These are phyloP conservation scores for Leptosomus discolor DNA, from an alignment of 2,113 vertebrate species.

Conservation along the genomic window DNA sequence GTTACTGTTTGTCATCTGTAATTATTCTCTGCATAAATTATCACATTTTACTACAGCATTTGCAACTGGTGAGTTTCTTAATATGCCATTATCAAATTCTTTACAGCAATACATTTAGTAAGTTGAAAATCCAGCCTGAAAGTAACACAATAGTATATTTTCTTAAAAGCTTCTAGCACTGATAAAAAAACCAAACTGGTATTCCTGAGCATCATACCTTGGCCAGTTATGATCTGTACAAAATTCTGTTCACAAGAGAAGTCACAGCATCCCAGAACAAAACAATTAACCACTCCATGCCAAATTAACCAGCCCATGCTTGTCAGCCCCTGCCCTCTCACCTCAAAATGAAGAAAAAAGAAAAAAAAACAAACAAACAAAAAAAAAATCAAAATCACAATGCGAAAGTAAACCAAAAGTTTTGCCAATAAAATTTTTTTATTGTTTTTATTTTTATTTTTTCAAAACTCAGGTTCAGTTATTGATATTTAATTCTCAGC, in stretches of 20 bases:
- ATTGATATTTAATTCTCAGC: background rate
- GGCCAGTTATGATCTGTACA: background rate
- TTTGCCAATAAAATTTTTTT: background rate
- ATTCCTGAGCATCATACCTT: background rate
- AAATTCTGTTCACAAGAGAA: background rate
- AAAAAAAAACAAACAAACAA: background rate
- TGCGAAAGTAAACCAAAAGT: background rate
- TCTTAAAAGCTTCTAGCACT: background rate
- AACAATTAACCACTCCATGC: background rate
- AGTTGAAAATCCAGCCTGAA: background rate
- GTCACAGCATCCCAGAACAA: background rate
- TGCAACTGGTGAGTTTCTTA: slow-evolving; percentile 15
- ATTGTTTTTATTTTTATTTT: background rate
- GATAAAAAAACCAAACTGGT: background rate
- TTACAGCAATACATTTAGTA: background rate
- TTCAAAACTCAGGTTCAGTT: background rate
- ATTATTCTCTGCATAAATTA: slow-evolving; percentile 50
- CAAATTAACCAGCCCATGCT: no score
- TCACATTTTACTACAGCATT: slow-evolving; percentile 22
- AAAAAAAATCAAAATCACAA: background rate
- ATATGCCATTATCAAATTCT: background rate
- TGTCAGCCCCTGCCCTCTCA: fast-evolving
- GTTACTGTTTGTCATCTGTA: slow-evolving; percentile 48
- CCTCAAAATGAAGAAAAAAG: background rate
- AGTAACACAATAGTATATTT: background rate